Percentiles rank a stretch among this genome's conserved stretches.
Evolutionary conservation across 92 coral and sea anemone genomes (phyloP).

Genomic region (Zoanthus gigantus): DNA sequence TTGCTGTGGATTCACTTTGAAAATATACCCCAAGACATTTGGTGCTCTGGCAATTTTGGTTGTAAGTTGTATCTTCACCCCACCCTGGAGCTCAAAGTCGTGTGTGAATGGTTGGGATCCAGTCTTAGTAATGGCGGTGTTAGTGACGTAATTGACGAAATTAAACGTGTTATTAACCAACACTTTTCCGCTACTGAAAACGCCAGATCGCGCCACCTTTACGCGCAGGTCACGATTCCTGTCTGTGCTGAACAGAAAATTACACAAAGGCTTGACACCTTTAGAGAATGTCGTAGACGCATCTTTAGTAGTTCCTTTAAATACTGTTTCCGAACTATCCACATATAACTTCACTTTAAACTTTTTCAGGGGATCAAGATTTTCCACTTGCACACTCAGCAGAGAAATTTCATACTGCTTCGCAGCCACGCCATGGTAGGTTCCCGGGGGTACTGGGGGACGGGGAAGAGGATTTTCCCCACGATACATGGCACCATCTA

Average conservation of each 20-base stretch:
- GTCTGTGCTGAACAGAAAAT: conserved; percentile 13
- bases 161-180: conserved; percentile 17
- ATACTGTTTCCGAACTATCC: conserved; percentile 16
- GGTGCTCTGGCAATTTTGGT: conserved; percentile 53
- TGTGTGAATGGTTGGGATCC: conserved; percentile 49
- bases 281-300: conserved; percentile 10
- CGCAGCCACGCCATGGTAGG: conserved; percentile 45
- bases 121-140: not conserved
- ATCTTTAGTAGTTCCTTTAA: conserved; percentile 31
- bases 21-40: conserved; percentile 33
- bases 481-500: conserved; percentile 71
- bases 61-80: conserved; percentile 43
- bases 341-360: conserved; percentile 45
- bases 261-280: conserved; percentile 17
- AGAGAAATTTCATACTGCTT: conserved; percentile 41
- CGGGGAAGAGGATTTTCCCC: conserved; percentile 50
- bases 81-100: conserved; percentile 1
- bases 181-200: conserved; percentile 33
- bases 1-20: conserved; percentile 52
- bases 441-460: conserved; percentile 1
- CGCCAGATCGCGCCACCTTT: conserved; percentile 31
- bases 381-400: conserved; percentile 47
- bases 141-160: conserved; percentile 10
- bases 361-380: conserved; percentile 46
- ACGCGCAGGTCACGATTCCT: conserved; percentile 17